Conservation (phyloP, 1,140 invertebrate species). For the Drosophila nebulosa region DNA sequence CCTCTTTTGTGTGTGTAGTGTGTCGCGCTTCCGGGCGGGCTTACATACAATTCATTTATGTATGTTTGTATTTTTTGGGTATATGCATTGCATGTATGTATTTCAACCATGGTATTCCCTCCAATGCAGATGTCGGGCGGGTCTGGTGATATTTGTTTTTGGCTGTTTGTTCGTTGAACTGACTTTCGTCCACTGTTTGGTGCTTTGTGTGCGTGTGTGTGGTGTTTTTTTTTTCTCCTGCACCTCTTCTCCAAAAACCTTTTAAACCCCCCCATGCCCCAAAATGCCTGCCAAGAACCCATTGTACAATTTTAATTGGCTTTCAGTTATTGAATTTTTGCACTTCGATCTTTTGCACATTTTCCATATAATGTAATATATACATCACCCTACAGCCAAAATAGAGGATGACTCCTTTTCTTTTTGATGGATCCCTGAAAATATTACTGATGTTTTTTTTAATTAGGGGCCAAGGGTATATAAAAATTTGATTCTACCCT, state of each 20-base stretch:
- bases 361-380: conserved; percentile 1
- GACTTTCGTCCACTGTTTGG: conserved; percentile 52
- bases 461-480: background rate
- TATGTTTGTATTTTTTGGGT: conserved; percentile 17
- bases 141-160: conserved; percentile 58
- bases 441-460: background rate
- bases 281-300: conserved; percentile 43
- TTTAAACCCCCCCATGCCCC: background rate
- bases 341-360: conserved; percentile 36
- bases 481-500: no score
- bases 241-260: background rate
- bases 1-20: background rate
- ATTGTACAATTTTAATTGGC: conserved; percentile 76
- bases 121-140: conserved; percentile 43
- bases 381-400: conserved; percentile 3
- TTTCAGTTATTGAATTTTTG: conserved; percentile 77
- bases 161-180: conserved; percentile 71
- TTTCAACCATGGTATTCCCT: conserved; percentile 29
- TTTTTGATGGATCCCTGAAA: background rate
- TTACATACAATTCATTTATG: background rate
- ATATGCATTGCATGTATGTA: conserved; percentile 37
- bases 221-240: conserved; percentile 34
- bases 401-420: background rate
- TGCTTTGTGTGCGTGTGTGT: no score
- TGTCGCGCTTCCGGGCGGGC: conserved; percentile 44